Evolutionary conservation across 2,113 vertebrate species (phyloP).

Genomic region (Myodes glareolus): DNA sequence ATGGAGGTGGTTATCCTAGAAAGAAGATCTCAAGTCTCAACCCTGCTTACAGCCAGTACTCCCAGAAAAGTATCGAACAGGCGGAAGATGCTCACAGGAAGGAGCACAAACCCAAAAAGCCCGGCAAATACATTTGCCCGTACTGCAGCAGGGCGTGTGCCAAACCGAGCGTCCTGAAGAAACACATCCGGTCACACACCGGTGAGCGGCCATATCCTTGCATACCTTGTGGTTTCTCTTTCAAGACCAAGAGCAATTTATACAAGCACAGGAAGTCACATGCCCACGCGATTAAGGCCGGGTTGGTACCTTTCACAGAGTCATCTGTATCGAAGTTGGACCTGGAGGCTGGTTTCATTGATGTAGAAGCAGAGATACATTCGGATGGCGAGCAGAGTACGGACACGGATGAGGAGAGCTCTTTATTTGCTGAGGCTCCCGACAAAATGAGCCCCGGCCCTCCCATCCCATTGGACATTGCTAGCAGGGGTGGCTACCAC

Average conservation of each 20-base stretch:
- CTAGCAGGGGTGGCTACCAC: conserved; percentile 86
- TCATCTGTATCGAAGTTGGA: conserved; percentile 92
- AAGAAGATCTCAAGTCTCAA: conserved; percentile 95
- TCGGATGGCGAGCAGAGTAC: conserved; percentile 98
- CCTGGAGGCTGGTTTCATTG: conserved; percentile 91
- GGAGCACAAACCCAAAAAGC: conserved; percentile 98
- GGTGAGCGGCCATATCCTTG: conserved; percentile 98
- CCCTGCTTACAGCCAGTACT: conserved; percentile 93
- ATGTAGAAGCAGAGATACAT: conserved; percentile 94
- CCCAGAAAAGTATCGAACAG: conserved; percentile 93
- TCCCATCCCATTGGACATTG: conserved; percentile 90
- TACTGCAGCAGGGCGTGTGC: conserved; percentile 98
- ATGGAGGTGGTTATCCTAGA: conserved; percentile 90
- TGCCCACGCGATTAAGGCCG: conserved; percentile 99
- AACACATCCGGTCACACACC: conserved; percentile 98
- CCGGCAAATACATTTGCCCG: conserved; percentile 98
- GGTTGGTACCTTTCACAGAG: conserved; percentile 96
- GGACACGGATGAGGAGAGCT: conserved; percentile 96
- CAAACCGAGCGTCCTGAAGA: conserved; percentile 99
- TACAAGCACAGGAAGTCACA: conserved; percentile 99
- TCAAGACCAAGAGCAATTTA: conserved; percentile 99
- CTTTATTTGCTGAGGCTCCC: conserved; percentile 87
- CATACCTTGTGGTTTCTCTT: conserved; percentile 97
- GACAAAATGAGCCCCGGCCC: conserved; percentile 92
- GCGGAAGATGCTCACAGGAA: conserved; percentile 95